Conservation (phyloP, 2,888 invertebrate genomes). For the Erannis defoliaria region DNA sequence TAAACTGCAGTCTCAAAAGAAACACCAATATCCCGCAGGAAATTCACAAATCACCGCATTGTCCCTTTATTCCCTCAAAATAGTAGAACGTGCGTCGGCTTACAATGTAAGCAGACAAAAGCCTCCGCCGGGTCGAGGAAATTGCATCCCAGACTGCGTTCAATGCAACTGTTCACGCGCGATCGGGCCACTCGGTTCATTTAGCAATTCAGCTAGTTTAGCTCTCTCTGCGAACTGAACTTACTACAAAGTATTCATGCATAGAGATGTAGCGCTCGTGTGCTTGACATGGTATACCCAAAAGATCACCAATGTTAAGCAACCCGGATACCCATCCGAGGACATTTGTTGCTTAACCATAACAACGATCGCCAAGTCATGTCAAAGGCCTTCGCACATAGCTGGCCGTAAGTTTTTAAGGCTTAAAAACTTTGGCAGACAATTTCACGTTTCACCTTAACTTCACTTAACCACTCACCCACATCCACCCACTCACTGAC, state of each 20-base stretch:
- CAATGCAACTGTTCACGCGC: constrained; percentile 57
- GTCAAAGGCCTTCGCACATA: too few relatives aligned
- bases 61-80: constrained; percentile 56
- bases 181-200: constrained; percentile 56
- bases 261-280: too few relatives aligned
- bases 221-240: constrained; percentile 3
- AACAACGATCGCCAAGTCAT: too few relatives aligned
- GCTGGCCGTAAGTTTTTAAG: too few relatives aligned
- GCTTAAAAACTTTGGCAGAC: too few relatives aligned
- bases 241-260: neutral
- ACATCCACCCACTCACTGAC: too few relatives aligned
- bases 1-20: neutral
- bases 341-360: too few relatives aligned
- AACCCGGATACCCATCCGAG: too few relatives aligned
- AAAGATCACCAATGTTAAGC: too few relatives aligned
- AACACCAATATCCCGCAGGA: constrained; percentile 24
- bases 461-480: too few relatives aligned
- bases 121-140: constrained; percentile 65
- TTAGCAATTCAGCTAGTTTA: constrained; percentile 37
- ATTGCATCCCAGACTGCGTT: constrained; percentile 75
- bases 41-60: constrained; percentile 44
- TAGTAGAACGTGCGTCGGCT: constrained; percentile 66
- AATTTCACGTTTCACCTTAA: too few relatives aligned
- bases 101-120: constrained; percentile 63
- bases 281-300: too few relatives aligned